Conservation (phyloP, 2,797 vertebrate species). For the Rhabdomys pumilio region DNA sequence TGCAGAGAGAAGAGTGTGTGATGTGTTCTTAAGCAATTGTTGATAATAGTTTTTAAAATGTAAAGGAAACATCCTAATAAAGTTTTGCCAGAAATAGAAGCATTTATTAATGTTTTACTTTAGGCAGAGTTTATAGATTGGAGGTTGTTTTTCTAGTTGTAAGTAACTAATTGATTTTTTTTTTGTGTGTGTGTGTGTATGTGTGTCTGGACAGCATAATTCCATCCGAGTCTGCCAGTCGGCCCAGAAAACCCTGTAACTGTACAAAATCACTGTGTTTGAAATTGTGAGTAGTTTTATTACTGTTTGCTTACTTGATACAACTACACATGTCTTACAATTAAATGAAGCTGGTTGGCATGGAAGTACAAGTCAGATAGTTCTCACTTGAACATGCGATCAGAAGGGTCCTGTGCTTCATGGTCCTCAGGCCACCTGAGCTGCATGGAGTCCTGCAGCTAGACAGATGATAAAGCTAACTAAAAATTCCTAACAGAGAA, state of each 20-base stretch:
- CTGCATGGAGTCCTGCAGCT: too few relatives aligned
- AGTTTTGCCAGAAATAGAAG: constrained; percentile 37
- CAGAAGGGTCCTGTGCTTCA: neutral
- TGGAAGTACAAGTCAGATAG: neutral
- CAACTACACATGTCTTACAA: constrained; percentile 50
- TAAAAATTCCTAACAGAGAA: constrained; percentile 23
- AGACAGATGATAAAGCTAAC: neutral
- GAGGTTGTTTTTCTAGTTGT: constrained; percentile 38
- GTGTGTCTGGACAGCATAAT: constrained; percentile 88
- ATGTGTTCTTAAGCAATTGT: neutral
- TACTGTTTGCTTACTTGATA: constrained; percentile 47
- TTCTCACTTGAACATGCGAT: neutral
- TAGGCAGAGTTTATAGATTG: constrained; percentile 31
- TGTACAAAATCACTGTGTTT: constrained; percentile 99
- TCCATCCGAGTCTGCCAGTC: constrained; percentile 94
- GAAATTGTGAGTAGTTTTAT: constrained; percentile 95
- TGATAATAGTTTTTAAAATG: neutral
- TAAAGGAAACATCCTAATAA: constrained; percentile 3
- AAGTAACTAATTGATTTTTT: constrained; percentile 49
- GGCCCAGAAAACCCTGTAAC: constrained; percentile 98
- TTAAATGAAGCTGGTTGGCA: neutral
- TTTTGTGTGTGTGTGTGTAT: neutral
- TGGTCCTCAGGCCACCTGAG: neutral
- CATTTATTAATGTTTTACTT: constrained; percentile 62
- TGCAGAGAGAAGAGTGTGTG: neutral